A percentile compares a stretch with the other conserved stretches of the same genome.
Evolutionary conservation across 2,113 vertebrate genomes (phyloP).

Genomic region (Percopsis transmontana): DNA sequence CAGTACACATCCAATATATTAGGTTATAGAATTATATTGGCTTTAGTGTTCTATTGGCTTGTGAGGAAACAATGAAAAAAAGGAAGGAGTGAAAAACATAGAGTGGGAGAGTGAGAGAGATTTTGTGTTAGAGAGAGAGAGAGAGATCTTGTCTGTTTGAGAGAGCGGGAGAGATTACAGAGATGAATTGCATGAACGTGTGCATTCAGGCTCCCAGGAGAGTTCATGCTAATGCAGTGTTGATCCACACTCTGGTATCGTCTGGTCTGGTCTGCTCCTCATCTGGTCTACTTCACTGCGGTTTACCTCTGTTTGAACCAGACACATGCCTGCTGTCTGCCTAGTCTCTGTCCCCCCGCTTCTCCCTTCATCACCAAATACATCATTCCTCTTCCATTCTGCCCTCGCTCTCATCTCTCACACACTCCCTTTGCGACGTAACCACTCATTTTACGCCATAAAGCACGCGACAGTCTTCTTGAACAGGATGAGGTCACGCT

Average conservation of each 20-base stretch:
- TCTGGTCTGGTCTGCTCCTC: neutral
- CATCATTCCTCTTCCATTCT: neutral
- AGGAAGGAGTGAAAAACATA: conserved; percentile 24
- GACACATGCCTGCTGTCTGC: conserved; percentile 4
- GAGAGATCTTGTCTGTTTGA: too few relatives aligned
- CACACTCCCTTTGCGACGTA: conserved; percentile 3
- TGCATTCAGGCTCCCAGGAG: conserved; percentile 23
- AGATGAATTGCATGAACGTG: neutral
- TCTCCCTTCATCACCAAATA: neutral
- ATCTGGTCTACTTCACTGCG: conserved; percentile 12
- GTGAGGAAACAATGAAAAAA: conserved; percentile 19
- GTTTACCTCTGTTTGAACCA: conserved; percentile 52
- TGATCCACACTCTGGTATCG: conserved; percentile 6
- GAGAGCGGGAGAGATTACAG: neutral
- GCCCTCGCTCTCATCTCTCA: conserved; percentile 4
- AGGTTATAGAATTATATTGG: too few relatives aligned
- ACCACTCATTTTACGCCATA: too few relatives aligned
- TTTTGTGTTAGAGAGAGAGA: conserved; percentile 2
- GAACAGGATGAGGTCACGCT: conserved; percentile 47
- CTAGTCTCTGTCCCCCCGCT: neutral
- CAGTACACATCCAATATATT: conserved; percentile 19
- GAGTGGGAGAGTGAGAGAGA: conserved; percentile 5
- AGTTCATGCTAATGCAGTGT: conserved; percentile 31
- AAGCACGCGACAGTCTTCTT: conserved; percentile 46
- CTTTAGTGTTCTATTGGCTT: conserved; percentile 6